Evolutionary conservation across 2,113 vertebrate genomes (phyloP).

Genomic region (Psettodes erumei): DNA sequence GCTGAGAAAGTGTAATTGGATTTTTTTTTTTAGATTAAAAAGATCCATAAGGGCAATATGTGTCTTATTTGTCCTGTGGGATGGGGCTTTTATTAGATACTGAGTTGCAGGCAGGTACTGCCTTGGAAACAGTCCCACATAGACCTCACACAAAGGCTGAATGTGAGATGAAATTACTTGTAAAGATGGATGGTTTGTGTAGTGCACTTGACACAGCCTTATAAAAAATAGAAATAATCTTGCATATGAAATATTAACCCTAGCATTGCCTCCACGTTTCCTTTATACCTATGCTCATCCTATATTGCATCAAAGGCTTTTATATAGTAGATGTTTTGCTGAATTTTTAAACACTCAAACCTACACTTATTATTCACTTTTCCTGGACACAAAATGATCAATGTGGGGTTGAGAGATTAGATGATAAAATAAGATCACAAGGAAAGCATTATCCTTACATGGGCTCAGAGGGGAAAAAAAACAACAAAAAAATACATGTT

Average conservation of each 20-base stretch:
- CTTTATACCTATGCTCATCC: neutral
- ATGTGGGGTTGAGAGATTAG: constrained; percentile 27
- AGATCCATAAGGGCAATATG: constrained; percentile 52
- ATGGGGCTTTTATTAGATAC: constrained; percentile 63
- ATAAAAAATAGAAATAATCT: constrained; percentile 61
- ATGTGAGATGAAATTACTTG: constrained; percentile 59
- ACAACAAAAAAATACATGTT: no score
- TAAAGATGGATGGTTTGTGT: constrained; percentile 67
- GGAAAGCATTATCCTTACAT: constrained; percentile 52
- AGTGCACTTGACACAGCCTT: constrained; percentile 40
- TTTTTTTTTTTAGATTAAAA: constrained; percentile 62
- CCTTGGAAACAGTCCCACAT: constrained; percentile 42
- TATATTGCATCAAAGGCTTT: constrained; percentile 27
- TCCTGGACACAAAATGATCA: constrained; percentile 39
- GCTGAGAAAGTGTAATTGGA: constrained; percentile 40
- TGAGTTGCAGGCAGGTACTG: constrained; percentile 32
- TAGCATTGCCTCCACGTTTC: constrained; percentile 24
- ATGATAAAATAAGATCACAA: constrained; percentile 41
- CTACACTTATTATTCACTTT: constrained; percentile 50
- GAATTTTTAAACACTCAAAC: constrained; percentile 57
- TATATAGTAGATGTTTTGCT: constrained; percentile 19
- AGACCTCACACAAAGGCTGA: constrained; percentile 39
- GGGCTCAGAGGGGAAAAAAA: constrained; percentile 18
- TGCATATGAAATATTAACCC: constrained; percentile 66
- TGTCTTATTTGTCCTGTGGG: constrained; percentile 48